phyloP scores from a whole-genome alignment of 1,140 invertebrate species.

The Drosophila bocki region DNA sequence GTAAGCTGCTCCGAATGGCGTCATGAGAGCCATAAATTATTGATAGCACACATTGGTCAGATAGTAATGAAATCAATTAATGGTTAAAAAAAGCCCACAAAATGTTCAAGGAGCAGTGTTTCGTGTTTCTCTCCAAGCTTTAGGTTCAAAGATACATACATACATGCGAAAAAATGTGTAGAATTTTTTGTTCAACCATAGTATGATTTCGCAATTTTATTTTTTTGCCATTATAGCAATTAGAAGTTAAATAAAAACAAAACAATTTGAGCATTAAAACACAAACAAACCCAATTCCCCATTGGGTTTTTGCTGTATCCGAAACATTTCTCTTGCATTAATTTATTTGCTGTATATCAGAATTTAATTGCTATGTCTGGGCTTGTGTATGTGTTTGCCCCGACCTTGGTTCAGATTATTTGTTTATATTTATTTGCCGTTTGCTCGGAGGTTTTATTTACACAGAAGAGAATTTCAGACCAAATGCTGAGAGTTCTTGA shows the following conservation, averaged over 20 bases:
- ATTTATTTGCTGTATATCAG: conserved; percentile 32
- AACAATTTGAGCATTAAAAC: conserved; percentile 13
- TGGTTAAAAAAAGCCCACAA: conserved; percentile 44
- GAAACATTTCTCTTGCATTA: conserved; percentile 46
- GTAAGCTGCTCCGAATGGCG: conserved; percentile 57
- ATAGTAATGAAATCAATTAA: conserved; percentile 72
- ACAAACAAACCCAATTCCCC: not conserved
- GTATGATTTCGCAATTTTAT: conserved; percentile 29
- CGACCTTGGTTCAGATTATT: conserved; percentile 66
- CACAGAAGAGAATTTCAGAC: conserved; percentile 41
- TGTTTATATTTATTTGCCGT: conserved; percentile 29
- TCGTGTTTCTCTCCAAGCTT: conserved; percentile 27
- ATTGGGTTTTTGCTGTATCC: conserved; percentile 3
- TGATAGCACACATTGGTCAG: conserved; percentile 45
- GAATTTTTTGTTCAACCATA: conserved; percentile 18
- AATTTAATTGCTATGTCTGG: conserved; percentile 19
- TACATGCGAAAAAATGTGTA: conserved; percentile 47
- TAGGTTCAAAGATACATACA: conserved; percentile 17
- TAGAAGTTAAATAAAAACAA: conserved; percentile 15
- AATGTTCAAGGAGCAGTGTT: conserved; percentile 31
- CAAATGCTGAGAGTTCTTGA: conserved; percentile 63
- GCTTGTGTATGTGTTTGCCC: conserved; percentile 6
- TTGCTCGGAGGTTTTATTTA: conserved; percentile 42
- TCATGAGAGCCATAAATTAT: conserved; percentile 74
- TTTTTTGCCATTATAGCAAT: conserved; percentile 34